A percentile compares a stretch with the other conserved stretches of the same genome.
Evolutionary conservation across 2,888 invertebrate species (phyloP).

Genomic region (Chymomyza amoena): DNA sequence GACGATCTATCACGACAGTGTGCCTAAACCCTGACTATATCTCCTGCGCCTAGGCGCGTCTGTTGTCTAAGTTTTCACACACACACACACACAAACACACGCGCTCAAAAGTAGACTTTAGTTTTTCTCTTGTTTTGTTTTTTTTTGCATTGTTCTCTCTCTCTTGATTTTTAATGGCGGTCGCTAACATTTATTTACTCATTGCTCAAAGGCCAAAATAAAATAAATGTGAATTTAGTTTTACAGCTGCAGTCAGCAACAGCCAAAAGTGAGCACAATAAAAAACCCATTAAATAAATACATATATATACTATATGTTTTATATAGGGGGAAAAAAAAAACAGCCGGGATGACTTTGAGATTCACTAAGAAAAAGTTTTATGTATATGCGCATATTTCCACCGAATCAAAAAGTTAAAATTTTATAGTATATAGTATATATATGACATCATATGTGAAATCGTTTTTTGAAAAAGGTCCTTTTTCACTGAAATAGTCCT

Average conservation of each 20-base stretch:
- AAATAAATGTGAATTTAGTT: conserved; percentile 8
- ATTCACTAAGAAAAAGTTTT: too few species aligned
- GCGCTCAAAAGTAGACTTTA: neutral
- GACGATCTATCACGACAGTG: too few species aligned
- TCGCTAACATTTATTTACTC: neutral
- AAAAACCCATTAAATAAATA: conserved; percentile 1
- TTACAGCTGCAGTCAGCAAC: neutral
- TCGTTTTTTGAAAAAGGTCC: too few species aligned
- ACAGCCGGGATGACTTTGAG: neutral
- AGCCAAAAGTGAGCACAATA: neutral
- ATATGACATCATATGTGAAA: too few species aligned
- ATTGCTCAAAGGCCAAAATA: conserved; percentile 1
- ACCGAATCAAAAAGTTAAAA: too few species aligned
- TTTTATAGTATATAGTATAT: too few species aligned
- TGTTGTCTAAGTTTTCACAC: conserved; percentile 1
- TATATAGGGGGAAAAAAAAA: neutral
- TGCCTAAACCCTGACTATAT: too few species aligned
- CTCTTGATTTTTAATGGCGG: neutral
- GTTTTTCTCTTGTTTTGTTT: neutral
- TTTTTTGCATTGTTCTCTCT: neutral
- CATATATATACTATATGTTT: too few species aligned
- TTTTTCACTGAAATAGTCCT: too few species aligned
- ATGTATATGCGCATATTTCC: too few species aligned
- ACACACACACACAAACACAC: neutral
- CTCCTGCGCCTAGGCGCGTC: neutral